Evolutionary conservation across 2,113 vertebrate species (phyloP).

Genomic region (Guaruba guarouba): DNA sequence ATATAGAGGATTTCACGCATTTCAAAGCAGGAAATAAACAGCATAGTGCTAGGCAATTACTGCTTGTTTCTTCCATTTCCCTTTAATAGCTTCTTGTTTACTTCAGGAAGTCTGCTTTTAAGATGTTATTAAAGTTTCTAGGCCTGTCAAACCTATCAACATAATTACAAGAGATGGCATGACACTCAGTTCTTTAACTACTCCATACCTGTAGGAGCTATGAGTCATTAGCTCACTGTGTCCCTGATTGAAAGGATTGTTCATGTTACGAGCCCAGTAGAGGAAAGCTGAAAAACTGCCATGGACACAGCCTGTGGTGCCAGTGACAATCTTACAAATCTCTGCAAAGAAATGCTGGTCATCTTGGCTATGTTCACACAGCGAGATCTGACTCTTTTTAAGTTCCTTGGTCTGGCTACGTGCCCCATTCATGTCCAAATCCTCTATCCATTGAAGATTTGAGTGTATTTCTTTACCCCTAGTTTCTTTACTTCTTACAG

Average conservation of each 20-base stretch:
- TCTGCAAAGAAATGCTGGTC: background rate
- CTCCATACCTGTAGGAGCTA: slow-evolving; percentile 18
- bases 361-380: background rate
- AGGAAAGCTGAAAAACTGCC: background rate
- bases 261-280: background rate
- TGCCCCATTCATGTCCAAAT: background rate
- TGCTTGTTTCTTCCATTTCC: background rate
- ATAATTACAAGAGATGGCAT: slow-evolving; percentile 34
- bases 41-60: background rate
- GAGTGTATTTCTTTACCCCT: background rate
- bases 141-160: slow-evolving; percentile 24
- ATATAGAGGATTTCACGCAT: background rate
- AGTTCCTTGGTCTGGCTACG: background rate
- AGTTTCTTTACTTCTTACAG: background rate
- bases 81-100: slow-evolving; percentile 30
- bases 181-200: slow-evolving; percentile 12
- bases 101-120: slow-evolving; percentile 34
- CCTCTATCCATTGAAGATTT: background rate
- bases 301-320: background rate
- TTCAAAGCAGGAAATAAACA: background rate
- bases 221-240: slow-evolving; percentile 21
- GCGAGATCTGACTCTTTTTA: background rate
- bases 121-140: background rate
- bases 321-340: background rate
- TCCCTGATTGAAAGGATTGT: background rate